These are phyloP conservation scores for Idaea straminata DNA, from an alignment of 2,888 invertebrate species.

Conservation along the genomic window DNA sequence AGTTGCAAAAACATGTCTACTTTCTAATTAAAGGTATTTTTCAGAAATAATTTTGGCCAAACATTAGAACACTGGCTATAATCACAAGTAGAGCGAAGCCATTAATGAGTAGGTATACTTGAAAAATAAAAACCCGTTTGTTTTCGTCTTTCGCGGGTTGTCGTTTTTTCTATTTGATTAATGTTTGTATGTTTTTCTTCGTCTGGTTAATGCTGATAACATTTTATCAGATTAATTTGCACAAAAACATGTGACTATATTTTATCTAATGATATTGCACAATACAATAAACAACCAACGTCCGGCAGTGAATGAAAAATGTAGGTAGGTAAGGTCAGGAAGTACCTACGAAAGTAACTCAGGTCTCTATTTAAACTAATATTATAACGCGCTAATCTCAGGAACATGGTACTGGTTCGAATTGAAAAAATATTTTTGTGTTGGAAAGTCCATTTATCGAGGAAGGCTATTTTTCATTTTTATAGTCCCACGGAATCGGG, in stretches of 20 bases:
- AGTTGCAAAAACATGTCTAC: not conserved
- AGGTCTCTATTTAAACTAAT: too few relatives aligned
- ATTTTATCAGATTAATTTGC: conserved; percentile 37
- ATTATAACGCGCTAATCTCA: too few relatives aligned
- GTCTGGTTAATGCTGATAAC: conserved; percentile 20
- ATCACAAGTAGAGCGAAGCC: not conserved
- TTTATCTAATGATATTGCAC: conserved; percentile 9
- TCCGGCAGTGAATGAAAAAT: not conserved
- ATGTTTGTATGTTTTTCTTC: conserved; percentile 34
- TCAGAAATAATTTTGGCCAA: not conserved
- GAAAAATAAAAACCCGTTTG: conserved; percentile 20
- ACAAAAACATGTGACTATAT: conserved; percentile 33
- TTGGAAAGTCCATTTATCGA: too few relatives aligned
- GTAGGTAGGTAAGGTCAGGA: not conserved
- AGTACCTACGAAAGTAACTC: too few relatives aligned
- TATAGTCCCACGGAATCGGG: too few relatives aligned
- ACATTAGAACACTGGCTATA: not conserved
- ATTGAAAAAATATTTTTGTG: too few relatives aligned
- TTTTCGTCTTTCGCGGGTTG: conserved; percentile 12
- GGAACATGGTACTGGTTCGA: too few relatives aligned
- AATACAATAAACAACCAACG: not conserved
- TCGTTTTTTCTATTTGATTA: conserved; percentile 50
- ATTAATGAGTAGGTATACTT: conserved; percentile 14
- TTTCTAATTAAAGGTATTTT: not conserved
- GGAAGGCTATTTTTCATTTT: too few relatives aligned